These are phyloP conservation scores for Drosophila azteca DNA, from an alignment of 1,140 invertebrate species.

Conservation along the genomic window DNA sequence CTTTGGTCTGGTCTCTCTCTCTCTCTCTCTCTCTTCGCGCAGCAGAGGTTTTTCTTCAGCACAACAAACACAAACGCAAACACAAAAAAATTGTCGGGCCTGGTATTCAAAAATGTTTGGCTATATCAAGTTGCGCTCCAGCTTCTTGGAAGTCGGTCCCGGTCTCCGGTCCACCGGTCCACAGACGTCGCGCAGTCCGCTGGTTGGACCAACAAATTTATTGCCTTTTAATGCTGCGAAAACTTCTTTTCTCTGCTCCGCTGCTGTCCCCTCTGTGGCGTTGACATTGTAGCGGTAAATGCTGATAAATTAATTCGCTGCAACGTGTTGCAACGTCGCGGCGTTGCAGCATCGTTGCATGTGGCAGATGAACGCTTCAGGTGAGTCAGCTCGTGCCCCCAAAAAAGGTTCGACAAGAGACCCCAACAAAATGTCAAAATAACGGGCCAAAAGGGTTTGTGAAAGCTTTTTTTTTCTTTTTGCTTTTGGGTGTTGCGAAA, in stretches of 20 bases:
- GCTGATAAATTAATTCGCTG: constrained; percentile 74
- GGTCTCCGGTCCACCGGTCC: not conserved
- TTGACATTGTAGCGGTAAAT: constrained; percentile 74
- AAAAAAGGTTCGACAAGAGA: constrained; percentile 25
- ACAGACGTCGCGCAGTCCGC: constrained; percentile 16
- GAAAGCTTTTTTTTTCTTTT: not conserved
- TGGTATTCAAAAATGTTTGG: constrained; percentile 48
- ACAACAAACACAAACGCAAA: not conserved
- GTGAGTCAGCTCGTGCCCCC: constrained; percentile 1
- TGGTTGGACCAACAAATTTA: constrained; percentile 56
- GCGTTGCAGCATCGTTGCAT: constrained; percentile 31
- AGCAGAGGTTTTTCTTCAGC: constrained; percentile 55
- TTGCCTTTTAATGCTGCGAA: constrained; percentile 69
- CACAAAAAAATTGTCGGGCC: constrained; percentile 10
- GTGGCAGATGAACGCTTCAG: constrained; percentile 3
- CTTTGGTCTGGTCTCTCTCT: constrained; percentile 45
- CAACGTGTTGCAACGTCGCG: constrained; percentile 43
- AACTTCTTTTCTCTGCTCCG: constrained; percentile 14
- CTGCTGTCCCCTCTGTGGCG: constrained; percentile 33
- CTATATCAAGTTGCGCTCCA: constrained; percentile 60
- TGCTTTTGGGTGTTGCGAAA: too few relatives aligned
- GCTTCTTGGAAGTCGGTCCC: constrained; percentile 62
- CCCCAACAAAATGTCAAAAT: constrained; percentile 31
- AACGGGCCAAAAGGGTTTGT: constrained; percentile 16
- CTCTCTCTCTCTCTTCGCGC: constrained; percentile 9